These are phyloP conservation scores for Torymus aiolomorphi DNA, from an alignment of 2,888 invertebrate species.

Conservation along the genomic window DNA sequence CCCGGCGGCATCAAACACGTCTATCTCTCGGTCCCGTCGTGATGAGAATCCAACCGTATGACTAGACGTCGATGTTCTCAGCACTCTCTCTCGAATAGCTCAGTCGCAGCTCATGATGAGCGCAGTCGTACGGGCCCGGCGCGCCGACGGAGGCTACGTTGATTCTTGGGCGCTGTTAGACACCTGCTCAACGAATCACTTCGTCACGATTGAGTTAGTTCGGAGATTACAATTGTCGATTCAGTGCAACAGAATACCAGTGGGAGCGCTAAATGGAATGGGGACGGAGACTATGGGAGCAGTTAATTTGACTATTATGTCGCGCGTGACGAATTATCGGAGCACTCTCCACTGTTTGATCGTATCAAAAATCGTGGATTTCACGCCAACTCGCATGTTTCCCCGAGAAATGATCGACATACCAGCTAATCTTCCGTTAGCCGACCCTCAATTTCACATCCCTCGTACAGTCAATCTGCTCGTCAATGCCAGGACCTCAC, in stretches of 20 bases:
- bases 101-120: conserved; percentile 29
- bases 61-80: not conserved
- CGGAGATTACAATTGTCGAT: not conserved
- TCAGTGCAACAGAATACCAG: not conserved
- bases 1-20: too few relatives aligned
- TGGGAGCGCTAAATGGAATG: not conserved
- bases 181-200: conserved; percentile 18
- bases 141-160: not conserved
- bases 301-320: not conserved
- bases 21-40: too few relatives aligned
- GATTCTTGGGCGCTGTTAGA: conserved; percentile 3
- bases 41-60: not conserved
- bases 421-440: conserved; percentile 44
- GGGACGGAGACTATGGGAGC: not conserved
- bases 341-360: conserved; percentile 25
- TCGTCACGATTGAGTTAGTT: not conserved
- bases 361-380: conserved; percentile 14
- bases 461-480: too few relatives aligned
- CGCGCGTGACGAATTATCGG: not conserved
- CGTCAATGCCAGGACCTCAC: too few relatives aligned
- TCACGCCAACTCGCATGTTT: not conserved
- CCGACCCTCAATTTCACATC: too few relatives aligned
- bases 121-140: not conserved
- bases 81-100: not conserved
- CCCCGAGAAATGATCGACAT: conserved; percentile 39